Evolutionary conservation across 2,888 invertebrate genomes (phyloP), one percentile per base, ranked within the genome.

Genomic region (Laspeyria flexula): DNA sequence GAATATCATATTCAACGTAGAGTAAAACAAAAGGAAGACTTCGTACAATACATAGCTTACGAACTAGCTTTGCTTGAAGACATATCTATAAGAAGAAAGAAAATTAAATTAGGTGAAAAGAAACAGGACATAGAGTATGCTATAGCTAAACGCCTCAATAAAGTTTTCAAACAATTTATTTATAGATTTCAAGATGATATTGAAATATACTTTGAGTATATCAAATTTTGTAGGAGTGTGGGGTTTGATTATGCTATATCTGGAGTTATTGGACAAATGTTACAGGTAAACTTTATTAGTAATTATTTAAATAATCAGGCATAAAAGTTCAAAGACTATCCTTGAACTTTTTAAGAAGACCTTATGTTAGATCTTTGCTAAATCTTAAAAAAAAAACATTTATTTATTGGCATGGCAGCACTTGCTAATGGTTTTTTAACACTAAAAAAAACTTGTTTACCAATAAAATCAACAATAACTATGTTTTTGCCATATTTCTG

Each of bases 191-290:
- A 95, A 69, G 93, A 95, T 72, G 96, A 97, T 75, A 85, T 95
- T 30, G 93, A 95, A 60, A 90, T 97, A 47, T 97, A 96, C 94
- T 92, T 96, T 70, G 95, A 95, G 34, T 96, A 96, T 73, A 95
- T 97, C 43, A 95, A 96, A 71, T 97, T 97, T 79, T 96, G 96
- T 71, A 95, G 94, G 69, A 93, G 94, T 77, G 94, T 95, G 18
- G 92, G 93, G 5, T 94, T 93, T 65, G 82, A 90, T 16, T 78
- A 88, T 43, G 93, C 94, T 38, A 92, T 94, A 12, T 91, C 94
- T 6, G 88, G 91, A 11, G 93, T 94, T 43, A 93, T 95, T 56
- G 93, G 93, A 55, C 93, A 93, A 76, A 94, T 95, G 93, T 75
- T 95, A 37, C 93, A 94, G 90, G 95, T 95, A 71, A 46, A 16